Conservation (phyloP, 2,113 vertebrate species). For the Mormyrus lacerda region DNA sequence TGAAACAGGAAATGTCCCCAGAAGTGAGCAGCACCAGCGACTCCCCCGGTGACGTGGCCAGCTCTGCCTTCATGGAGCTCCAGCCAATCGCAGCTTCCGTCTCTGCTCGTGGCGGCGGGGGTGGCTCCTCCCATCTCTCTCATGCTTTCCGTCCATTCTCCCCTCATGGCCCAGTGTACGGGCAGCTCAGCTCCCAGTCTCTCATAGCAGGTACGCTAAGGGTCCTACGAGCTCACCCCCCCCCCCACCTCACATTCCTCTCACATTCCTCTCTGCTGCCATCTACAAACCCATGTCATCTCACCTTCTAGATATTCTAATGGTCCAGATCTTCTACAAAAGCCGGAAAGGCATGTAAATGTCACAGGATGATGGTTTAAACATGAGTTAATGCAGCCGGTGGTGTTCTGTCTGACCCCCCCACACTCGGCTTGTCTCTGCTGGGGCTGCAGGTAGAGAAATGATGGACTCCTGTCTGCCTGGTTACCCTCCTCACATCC, state of each 20-base stretch:
- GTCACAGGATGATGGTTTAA: neutral
- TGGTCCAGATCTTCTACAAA: neutral
- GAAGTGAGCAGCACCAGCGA: constrained; percentile 73
- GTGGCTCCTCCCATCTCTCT: constrained; percentile 58
- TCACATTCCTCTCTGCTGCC: neutral
- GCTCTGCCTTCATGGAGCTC: constrained; percentile 72
- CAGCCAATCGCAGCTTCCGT: constrained; percentile 65
- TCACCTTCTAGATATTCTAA: neutral
- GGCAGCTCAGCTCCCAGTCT: constrained; percentile 76
- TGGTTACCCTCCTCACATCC: constrained; percentile 85
- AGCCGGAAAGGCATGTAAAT: neutral
- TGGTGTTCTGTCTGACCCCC: neutral
- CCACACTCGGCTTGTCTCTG: neutral
- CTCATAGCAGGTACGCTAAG: constrained; percentile 72
- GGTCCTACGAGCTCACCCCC: neutral
- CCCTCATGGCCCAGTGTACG: constrained; percentile 74
- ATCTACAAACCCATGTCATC: neutral
- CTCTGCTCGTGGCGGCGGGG: constrained; percentile 49
- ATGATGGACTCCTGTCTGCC: constrained; percentile 82
- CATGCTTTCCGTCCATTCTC: constrained; percentile 77
- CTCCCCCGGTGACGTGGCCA: constrained; percentile 69
- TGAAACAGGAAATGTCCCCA: constrained; percentile 82
- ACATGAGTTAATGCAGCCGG: neutral
- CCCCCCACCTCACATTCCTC: neutral
- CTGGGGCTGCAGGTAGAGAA: constrained; percentile 67